Percentiles rank a stretch among this genome's conserved stretches.
These are phyloP conservation scores for Cephalotes varians DNA, from an alignment of 2,888 invertebrate genomes.

Conservation along the genomic window DNA sequence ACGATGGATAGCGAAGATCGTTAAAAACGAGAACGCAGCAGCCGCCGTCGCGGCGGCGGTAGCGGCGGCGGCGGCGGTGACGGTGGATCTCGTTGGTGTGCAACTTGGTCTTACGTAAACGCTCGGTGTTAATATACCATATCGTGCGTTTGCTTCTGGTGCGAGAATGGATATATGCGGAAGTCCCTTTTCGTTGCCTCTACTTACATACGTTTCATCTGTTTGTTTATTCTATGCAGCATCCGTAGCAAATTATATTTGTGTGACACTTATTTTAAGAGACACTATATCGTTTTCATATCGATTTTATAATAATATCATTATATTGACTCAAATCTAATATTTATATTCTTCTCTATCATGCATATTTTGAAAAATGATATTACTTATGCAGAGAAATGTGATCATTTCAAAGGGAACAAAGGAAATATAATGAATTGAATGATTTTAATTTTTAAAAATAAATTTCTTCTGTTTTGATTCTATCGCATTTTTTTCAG, in stretches of 20 bases:
- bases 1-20: conserved; percentile 46
- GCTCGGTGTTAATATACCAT: conserved; percentile 60
- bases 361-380: not conserved
- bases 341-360: not conserved
- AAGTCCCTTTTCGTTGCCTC: conserved; percentile 42
- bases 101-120: conserved; percentile 61
- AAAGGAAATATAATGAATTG: not conserved
- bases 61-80: not conserved
- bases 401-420: not conserved
- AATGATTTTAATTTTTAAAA: not conserved
- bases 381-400: not conserved
- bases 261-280: not conserved
- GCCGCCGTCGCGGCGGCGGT: not conserved
- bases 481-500: not conserved
- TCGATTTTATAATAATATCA: too few relatives aligned
- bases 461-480: not conserved
- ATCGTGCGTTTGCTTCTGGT: conserved; percentile 41
- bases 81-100: conserved; percentile 37
- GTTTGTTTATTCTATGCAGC: conserved; percentile 21
- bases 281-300: not conserved
- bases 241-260: not conserved
- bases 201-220: not conserved
- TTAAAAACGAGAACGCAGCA: conserved; percentile 28
- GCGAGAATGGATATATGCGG: conserved; percentile 28
- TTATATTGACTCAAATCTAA: too few relatives aligned